Evolutionary conservation across 2,888 invertebrate genomes (phyloP), one percentile per base, ranked within the genome.

Genomic region (Acanthosepion esculentum): DNA sequence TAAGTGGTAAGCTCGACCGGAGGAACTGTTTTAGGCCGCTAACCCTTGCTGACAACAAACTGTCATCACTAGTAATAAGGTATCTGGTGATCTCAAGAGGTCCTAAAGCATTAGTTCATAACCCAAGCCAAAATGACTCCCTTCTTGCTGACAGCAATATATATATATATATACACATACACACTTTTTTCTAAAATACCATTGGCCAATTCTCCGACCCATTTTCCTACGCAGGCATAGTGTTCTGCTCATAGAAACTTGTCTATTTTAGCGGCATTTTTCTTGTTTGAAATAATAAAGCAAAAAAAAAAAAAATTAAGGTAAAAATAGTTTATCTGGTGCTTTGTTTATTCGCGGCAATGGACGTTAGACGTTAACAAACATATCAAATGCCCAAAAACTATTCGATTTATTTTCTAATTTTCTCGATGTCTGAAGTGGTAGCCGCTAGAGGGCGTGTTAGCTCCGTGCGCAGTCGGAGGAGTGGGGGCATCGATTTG

Each of bases 361-460:
- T 33, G n/a, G 78, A 33, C n/a, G 53, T 53, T 50, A 93, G 29
- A 48, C 18, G 48, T 53, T n/a, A 53, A 93, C 53, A 93, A 93
- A 48, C n/a, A 93, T 93, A 93, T 93, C 93, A 93, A 53, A 93
- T 93, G 50, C 18, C 93, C 18, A 29, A n/a, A 93, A 93, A 93
- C n/a, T 53, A 93, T 93, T 93, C 93, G 53, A 93, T 93, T 93
- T 93, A 93, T 93, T 93, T 93, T 93, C 93, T 93, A 93, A 93
- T 93, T 93, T 93, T 48, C 93, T 93, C 93, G 78, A 78, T 78
- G 78, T 78, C 78, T 78, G 78, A 78, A 78, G 78, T n/a, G 78
- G 18, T 12, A 78, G 78, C 78, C 78, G 78, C 78, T 78, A 78
- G n/a, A 78, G 78, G 78, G 78, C 78, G 78, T 78, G 78, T 78